phyloP scores from a whole-genome alignment of 2,888 invertebrate genomes.

The Noctua fimbriata region DNA sequence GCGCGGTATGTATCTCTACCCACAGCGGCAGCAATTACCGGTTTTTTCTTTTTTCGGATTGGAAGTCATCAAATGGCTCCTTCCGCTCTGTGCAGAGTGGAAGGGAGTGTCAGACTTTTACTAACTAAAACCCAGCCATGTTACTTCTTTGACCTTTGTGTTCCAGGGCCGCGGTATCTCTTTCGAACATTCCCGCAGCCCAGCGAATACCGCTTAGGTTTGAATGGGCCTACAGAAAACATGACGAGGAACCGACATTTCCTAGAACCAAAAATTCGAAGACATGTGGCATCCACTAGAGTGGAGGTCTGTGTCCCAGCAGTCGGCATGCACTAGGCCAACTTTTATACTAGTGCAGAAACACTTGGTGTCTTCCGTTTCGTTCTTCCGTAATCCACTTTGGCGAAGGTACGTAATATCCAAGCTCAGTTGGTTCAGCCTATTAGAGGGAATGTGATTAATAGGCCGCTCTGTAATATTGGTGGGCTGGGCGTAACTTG shows the following conservation, averaged over 20 bases:
- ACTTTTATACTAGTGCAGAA: background rate
- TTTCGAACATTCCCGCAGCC: too few relatives aligned
- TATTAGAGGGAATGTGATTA: slow-evolving; percentile 8
- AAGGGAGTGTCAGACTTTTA: too few relatives aligned
- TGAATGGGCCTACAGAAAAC: background rate
- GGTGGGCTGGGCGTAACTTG: background rate
- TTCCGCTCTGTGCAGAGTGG: too few relatives aligned
- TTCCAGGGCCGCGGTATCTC: too few relatives aligned
- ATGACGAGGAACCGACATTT: background rate
- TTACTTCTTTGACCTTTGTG: too few relatives aligned
- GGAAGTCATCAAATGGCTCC: too few relatives aligned
- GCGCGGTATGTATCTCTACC: too few relatives aligned
- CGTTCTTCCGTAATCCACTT: background rate
- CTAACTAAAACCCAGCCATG: too few relatives aligned
- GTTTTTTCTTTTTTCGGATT: too few relatives aligned
- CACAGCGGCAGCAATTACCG: too few relatives aligned
- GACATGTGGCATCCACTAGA: background rate
- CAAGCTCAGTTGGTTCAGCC: background rate
- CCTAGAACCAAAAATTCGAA: background rate
- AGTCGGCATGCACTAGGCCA: background rate
- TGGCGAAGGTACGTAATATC: background rate
- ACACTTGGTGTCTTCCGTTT: background rate
- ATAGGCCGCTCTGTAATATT: slow-evolving; percentile 4
- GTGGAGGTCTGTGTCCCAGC: background rate
- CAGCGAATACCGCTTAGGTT: too few relatives aligned